A percentile compares a stretch with the other conserved stretches of the same genome.
Conservation (phyloP, 1,140 invertebrate genomes). For the Ceratitis capitata region DNA sequence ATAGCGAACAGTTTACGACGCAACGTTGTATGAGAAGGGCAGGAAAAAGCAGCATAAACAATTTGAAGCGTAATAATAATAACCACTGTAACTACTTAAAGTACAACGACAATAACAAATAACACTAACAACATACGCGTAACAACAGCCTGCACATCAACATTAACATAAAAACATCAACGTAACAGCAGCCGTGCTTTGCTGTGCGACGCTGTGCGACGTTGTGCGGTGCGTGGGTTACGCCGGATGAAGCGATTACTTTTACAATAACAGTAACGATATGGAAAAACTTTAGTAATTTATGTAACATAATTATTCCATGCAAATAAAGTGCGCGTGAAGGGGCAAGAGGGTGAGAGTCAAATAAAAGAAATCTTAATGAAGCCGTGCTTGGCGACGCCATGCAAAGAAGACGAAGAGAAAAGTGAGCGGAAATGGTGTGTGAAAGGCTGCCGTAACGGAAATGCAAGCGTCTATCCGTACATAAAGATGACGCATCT, state of each 20-base stretch:
- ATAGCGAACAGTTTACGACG: conserved; percentile 48
- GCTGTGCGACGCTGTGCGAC: background rate
- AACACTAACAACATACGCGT: conserved; percentile 8
- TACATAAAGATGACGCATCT: background rate
- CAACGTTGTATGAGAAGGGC: no score
- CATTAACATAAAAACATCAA: background rate
- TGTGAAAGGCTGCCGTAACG: background rate
- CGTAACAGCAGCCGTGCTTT: background rate
- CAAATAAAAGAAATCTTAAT: conserved; percentile 49
- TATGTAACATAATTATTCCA: conserved; percentile 63
- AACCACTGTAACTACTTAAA: conserved; percentile 42
- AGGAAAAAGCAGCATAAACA: conserved; percentile 43
- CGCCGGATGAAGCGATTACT: background rate
- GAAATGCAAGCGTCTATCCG: background rate
- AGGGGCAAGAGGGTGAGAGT: no score
- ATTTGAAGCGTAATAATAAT: conserved; percentile 45
- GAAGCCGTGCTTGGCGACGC: background rate
- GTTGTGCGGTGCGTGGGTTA: background rate
- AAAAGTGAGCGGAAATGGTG: background rate
- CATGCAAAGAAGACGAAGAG: background rate
- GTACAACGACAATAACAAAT: background rate
- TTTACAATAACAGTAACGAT: conserved; percentile 24
- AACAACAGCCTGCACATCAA: conserved; percentile 1
- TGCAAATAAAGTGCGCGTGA: conserved; percentile 52
- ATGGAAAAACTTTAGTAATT: conserved; percentile 61